Conservation (phyloP, 2,797 vertebrate genomes). For the Champsocephalus esox region DNA sequence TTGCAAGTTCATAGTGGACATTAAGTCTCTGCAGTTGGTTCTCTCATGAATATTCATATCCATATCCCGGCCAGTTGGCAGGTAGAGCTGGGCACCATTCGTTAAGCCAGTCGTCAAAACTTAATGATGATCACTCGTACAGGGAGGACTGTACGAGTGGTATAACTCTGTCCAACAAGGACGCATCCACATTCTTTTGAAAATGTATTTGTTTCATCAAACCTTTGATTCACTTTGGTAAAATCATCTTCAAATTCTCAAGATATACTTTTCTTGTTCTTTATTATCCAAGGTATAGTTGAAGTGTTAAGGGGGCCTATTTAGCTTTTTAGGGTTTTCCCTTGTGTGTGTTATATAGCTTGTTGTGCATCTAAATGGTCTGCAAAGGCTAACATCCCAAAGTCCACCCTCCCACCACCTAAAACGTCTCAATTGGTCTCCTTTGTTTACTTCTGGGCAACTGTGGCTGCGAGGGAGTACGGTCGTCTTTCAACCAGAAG, state of each 20-base stretch:
- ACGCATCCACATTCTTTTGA: constrained; percentile 9
- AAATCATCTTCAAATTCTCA: not conserved
- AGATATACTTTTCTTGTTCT: not conserved
- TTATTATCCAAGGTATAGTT: no score
- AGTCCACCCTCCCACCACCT: no score
- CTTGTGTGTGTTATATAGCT: no score
- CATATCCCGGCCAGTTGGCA: constrained; percentile 61
- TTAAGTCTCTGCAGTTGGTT: constrained; percentile 45
- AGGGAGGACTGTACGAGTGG: constrained; percentile 29
- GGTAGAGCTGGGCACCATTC: constrained; percentile 64
- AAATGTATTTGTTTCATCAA: not conserved
- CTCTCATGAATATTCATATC: constrained; percentile 67
- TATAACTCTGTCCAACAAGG: constrained; percentile 33
- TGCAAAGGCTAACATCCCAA: no score
- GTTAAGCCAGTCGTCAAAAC: constrained; percentile 66
- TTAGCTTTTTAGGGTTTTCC: no score
- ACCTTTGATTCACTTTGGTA: not conserved
- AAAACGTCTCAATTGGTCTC: no score
- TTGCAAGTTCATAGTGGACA: constrained; percentile 44
- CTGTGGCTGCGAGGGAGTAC: no score
- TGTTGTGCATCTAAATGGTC: no score
- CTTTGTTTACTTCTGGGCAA: no score
- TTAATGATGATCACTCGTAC: constrained; percentile 44
- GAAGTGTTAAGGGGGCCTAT: no score
- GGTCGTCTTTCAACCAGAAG: no score